Base-by-base conservation (phyloP, 2,797 vertebrate species). In the Gymnopithys bicolor region DNA sequence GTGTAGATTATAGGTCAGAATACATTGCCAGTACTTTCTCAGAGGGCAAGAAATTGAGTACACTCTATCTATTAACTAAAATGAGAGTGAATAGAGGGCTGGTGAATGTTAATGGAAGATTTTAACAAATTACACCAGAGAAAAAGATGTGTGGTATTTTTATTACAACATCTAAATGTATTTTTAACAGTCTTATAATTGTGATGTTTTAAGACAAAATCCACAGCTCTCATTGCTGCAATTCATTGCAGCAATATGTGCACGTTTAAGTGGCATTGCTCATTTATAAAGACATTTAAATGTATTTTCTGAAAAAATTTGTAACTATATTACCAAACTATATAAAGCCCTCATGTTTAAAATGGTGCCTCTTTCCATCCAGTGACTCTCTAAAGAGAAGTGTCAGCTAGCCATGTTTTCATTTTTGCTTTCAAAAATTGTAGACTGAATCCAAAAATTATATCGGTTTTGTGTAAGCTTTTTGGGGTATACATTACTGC, bases 1-100 rank as follows among this genome's bases (percentile, higher is more conserved):
- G 77, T 91, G 56, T n/a, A 94, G 84, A 91, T 89, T 91, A 78
- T 46, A 96, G 96, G 56, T 95, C 87, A 95, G 37, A 56, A 51
- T n/a, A 28, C 60, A 69, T 35, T 88, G 87, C 77, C 86, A 68
- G 79, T 93, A 48, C 25, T 91, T 93, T 53, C 66, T 87, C 81
- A 84, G 49, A 89, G 89, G 84, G 76, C 64, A 82, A 81, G 23
- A 76, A 94, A 90, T 67, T 33, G 70, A 92, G 62, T 71, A 86
- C 51, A 70, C 76, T 87, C 7, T 84, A 32, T 51, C 69, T 70
- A 52, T 92, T 95, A 91, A 89, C 19, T 74, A n/a, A 52, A 84
- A 76, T 87, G 81, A 75, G 18, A 90, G 41, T 35, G 52, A 92
- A 84, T 41, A 52, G 46, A 78, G 28, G 30, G 5, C 41, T 87